Percentiles rank a stretch among this genome's conserved stretches.
Conservation (phyloP, 2,113 vertebrate genomes). For the Grammomys dolichurus region DNA sequence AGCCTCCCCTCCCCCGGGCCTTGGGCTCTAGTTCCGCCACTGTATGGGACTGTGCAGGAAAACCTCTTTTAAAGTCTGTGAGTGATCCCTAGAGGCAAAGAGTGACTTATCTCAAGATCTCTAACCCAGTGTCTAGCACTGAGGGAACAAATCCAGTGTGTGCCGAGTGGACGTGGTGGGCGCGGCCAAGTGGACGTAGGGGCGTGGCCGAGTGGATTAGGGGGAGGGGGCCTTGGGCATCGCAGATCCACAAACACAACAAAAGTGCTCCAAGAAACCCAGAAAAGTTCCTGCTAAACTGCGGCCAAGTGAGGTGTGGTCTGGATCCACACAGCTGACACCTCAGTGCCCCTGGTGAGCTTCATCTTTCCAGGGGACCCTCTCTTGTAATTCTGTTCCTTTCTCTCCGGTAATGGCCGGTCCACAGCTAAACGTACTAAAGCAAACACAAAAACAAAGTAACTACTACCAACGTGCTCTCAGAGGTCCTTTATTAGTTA, state of each 20-base stretch:
- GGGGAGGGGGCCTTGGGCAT: fast-evolving
- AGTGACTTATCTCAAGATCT: background rate
- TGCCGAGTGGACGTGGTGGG: background rate
- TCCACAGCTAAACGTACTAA: background rate
- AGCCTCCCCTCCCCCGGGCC: background rate
- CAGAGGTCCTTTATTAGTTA: background rate
- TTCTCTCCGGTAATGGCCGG: background rate
- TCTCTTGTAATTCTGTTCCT: background rate
- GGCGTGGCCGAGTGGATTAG: background rate
- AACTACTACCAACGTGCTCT: background rate
- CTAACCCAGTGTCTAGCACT: background rate
- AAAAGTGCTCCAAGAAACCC: background rate
- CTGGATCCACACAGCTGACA: background rate
- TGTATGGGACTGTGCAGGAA: background rate
- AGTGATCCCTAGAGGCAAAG: background rate
- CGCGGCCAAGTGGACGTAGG: background rate
- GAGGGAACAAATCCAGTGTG: background rate
- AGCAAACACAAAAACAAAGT: background rate
- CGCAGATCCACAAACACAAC: background rate
- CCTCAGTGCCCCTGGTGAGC: background rate
- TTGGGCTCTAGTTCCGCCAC: too few species aligned
- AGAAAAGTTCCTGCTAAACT: background rate
- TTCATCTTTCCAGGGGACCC: background rate
- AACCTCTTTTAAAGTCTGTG: background rate
- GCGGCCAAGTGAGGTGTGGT: background rate